Evolutionary conservation across 1,140 invertebrate genomes (phyloP), one percentile per base, ranked within the genome.

Genomic region (Portunus trituberculatus): DNA sequence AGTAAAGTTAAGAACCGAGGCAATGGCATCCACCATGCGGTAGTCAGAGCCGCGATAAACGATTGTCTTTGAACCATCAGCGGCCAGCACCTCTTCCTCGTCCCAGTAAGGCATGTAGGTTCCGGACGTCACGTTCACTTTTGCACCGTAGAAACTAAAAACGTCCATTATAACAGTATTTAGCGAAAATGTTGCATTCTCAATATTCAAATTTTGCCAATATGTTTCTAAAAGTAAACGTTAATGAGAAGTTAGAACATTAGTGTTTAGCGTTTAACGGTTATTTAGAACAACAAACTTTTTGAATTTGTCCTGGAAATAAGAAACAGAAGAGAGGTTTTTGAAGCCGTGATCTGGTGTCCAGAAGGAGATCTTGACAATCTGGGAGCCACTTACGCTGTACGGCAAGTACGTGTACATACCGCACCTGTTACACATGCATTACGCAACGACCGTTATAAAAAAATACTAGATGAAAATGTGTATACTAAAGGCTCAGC

Each of bases 1-100:
- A 48, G 92, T 93, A 48, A 93, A 93, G 45, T 93, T 93, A 25
- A 93, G 92, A 8, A 83, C 45, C 20, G 84, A n/a, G 25, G 92
- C 92, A 32, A 87, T 59, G 48, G 83, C 67, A 2, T 84, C 92
- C 45, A 93, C 45, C 10, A 93, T 25, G n/a, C 46, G 29, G 83
- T 86, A 93, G 83, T 93, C 92, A 0, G 45, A 86, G 28, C 39
- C 39, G 6, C 39, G 39, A 6, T 39, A 39, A 1, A 39, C 39
- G 39, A 39, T 39, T 14, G 67, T n/a, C 1, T 28, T 25, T 1
- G 92, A 39, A n/a, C 39, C 82, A 32, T 45, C 25, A 8, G 82
- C 31, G 2, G 76, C 82, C 32, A 16, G 7, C 14, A 45, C 10
- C 59, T 32, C 48, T 39, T 46, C 39, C 48, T 91, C 82, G 10